A percentile compares a stretch with the other conserved stretches of the same genome.
These are phyloP conservation scores for Promerops cafer DNA, from an alignment of 2,113 vertebrate species.

Conservation along the genomic window DNA sequence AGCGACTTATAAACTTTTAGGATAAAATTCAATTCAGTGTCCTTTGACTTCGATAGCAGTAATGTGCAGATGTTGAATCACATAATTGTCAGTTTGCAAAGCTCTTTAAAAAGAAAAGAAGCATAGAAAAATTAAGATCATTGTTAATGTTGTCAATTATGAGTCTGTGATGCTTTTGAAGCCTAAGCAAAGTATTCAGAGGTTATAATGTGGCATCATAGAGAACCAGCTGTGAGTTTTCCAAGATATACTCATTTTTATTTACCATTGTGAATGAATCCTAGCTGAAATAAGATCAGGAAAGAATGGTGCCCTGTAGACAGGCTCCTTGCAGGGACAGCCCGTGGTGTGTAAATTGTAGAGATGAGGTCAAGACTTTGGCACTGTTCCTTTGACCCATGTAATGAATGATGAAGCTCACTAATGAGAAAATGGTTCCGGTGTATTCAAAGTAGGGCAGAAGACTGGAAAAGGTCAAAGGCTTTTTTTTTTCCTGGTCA, in stretches of 20 bases:
- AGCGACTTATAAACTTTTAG: not conserved
- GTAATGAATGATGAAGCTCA: slow-evolving; percentile 23
- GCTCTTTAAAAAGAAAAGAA: not conserved
- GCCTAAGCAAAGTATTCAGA: not conserved
- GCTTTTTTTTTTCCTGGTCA: not conserved
- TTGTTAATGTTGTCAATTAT: not conserved
- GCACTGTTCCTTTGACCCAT: not conserved
- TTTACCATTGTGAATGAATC: not conserved
- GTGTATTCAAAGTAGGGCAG: slow-evolving; percentile 1
- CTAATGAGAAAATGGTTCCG: slow-evolving; percentile 47
- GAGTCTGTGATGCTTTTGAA: not conserved
- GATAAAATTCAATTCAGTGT: not conserved
- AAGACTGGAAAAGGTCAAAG: slow-evolving; percentile 2
- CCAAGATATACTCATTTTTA: not conserved
- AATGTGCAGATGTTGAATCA: not conserved
- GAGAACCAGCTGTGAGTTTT: not conserved
- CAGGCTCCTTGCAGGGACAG: not conserved
- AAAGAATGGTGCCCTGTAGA: not conserved
- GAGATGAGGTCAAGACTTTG: not conserved
- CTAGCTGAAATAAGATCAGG: not conserved
- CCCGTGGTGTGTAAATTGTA: not conserved
- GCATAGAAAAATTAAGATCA: not conserved
- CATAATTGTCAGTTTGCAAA: not conserved
- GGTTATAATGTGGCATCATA: not conserved
- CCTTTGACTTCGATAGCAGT: not conserved